phyloP scores from a whole-genome alignment of 2,113 vertebrate genomes.

The Vireo altiloquus region DNA sequence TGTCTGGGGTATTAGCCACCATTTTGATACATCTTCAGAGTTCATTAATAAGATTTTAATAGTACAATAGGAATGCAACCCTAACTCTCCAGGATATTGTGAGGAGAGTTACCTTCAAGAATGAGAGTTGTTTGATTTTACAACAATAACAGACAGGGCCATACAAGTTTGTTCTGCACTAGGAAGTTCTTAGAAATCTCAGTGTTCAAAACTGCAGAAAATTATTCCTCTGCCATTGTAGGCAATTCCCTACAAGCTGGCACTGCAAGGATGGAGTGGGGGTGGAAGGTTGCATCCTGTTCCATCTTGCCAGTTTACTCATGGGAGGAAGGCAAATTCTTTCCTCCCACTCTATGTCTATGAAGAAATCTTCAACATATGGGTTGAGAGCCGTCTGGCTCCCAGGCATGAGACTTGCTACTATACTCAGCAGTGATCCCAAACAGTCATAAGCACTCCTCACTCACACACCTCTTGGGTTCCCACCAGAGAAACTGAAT shows the following conservation, averaged over 20 bases:
- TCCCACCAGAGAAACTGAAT: background rate
- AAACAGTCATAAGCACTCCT: background rate
- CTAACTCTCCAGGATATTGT: background rate
- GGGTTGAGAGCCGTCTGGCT: background rate
- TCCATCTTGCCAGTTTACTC: background rate
- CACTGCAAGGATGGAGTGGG: background rate
- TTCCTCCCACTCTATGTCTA: slow-evolving; percentile 11
- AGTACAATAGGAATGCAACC: background rate
- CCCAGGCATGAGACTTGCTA: background rate
- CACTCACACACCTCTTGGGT: background rate
- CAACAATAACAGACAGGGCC: background rate
- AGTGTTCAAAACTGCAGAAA: background rate
- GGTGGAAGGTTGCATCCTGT: background rate
- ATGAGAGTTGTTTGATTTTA: background rate
- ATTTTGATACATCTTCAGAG: background rate
- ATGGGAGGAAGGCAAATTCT: background rate
- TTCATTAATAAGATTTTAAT: background rate
- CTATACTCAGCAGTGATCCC: background rate
- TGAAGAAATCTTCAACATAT: background rate
- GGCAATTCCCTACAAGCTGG: background rate
- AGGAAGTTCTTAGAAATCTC: background rate
- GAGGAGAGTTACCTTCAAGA: background rate
- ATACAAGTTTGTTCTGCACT: background rate
- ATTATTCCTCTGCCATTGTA: background rate
- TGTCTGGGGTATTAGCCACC: background rate